Evolutionary conservation across 2,113 vertebrate genomes (phyloP).

Genomic region (Pseudopipra pipra): DNA sequence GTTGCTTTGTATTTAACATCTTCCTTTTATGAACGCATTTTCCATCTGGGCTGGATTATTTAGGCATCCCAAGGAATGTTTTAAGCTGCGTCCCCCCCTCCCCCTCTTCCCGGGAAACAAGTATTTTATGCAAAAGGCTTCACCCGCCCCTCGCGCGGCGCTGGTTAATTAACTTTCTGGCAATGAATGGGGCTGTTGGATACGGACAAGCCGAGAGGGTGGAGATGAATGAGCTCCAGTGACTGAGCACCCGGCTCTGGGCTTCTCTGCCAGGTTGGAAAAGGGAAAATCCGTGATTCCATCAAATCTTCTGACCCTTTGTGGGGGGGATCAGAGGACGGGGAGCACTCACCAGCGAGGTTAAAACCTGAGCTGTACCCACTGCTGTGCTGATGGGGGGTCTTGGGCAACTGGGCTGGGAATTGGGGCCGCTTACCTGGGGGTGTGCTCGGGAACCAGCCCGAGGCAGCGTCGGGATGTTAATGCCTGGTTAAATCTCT

Average conservation of each 20-base stretch:
- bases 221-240: neutral
- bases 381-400: no score
- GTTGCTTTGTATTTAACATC: neutral
- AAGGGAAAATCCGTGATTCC: neutral
- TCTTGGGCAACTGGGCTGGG: neutral
- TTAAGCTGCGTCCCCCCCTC: neutral
- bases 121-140: neutral
- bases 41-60: conserved; percentile 21
- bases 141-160: fast-evolving
- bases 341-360: fast-evolving
- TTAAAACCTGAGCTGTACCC: neutral
- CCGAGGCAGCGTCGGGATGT: fast-evolving
- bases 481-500: neutral
- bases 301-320: neutral
- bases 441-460: neutral
- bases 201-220: neutral
- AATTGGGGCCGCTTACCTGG: neutral
- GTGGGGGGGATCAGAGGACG: neutral
- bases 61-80: neutral
- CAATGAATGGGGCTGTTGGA: neutral
- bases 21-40: neutral
- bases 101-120: neutral
- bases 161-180: neutral
- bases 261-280: neutral
- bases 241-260: neutral